Conservation (phyloP, 2,113 vertebrate species). For the Brachionichthys hirsutus region DNA sequence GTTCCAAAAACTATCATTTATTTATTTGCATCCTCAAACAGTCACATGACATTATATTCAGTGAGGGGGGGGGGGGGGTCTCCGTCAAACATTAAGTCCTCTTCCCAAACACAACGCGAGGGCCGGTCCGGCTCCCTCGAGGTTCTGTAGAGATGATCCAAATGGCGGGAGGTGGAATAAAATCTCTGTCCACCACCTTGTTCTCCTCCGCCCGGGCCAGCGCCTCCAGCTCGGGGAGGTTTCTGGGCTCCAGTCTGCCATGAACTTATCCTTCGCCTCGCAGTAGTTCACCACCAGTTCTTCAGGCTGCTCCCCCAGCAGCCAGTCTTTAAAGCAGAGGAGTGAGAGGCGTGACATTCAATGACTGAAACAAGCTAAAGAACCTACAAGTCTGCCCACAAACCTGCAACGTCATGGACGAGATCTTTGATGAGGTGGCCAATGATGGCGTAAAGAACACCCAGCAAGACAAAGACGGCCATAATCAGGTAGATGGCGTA, state of each 20-base stretch:
- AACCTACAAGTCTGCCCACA: slow-evolving; percentile 1
- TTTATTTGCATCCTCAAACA: slow-evolving; percentile 1
- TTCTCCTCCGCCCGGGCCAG: slow-evolving; percentile 63
- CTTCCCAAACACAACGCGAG: slow-evolving; percentile 72
- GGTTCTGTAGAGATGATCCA: slow-evolving; percentile 75
- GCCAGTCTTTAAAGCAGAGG: slow-evolving; percentile 78
- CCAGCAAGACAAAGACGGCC: slow-evolving; percentile 77
- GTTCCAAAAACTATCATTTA: neutral
- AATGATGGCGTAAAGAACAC: slow-evolving; percentile 88
- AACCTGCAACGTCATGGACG: slow-evolving; percentile 85
- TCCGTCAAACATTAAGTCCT: slow-evolving; percentile 32
- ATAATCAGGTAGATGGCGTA: slow-evolving; percentile 85
- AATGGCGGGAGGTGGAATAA: slow-evolving; percentile 62
- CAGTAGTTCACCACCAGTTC: slow-evolving; percentile 73
- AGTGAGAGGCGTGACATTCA: too few relatives aligned
- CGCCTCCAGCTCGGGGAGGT: slow-evolving; percentile 75
- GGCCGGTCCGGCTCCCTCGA: slow-evolving; percentile 39
- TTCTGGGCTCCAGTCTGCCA: slow-evolving; percentile 78
- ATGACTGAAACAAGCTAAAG: neutral
- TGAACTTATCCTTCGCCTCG: slow-evolving; percentile 76
- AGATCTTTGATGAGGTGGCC: slow-evolving; percentile 94
- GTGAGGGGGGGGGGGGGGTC: neutral
- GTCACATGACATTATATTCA: neutral
- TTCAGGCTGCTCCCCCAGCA: slow-evolving; percentile 83
- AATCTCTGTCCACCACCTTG: slow-evolving; percentile 60